Base-by-base conservation (phyloP, 2,797 vertebrate species). In the Sebastes vulpes region DNA sequence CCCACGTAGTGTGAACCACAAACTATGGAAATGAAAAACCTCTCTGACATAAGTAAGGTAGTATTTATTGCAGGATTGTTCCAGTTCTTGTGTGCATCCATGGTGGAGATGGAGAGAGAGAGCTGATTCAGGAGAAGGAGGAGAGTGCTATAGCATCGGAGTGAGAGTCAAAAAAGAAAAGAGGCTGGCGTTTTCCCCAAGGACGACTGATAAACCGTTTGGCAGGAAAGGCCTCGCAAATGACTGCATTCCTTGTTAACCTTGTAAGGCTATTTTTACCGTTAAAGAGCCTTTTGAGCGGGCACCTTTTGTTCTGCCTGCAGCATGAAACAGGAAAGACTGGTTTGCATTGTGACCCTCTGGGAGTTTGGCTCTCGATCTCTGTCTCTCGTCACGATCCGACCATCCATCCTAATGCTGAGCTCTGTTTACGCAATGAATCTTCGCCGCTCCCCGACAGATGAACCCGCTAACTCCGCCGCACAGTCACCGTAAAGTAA, bases 171-270 rank as follows among this genome's bases (percentile, higher is more conserved):
- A 74, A 4, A 74, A 82, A 86, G 38, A 72, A 79, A 87, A 70
- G 64, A 38, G 75, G 71, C 83, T 67, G 79, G 77, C 48, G 23
- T 77, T 88, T 75, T 82, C 86, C 88, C 91, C 25, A 21, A 77
- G 92, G 94, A 91, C 76, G 16, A 58, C 92, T 95, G 95, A 96
- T 94, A 91, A 95, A 93, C 64, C 1, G 20, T 83, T 93, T 86
- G 92, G 77, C 93, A 93, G 93, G 94, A 96, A 96, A 94, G 72
- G 89, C 90, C 65, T 90, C 61, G 84, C 86, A 94, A 92, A 95
- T 85, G 79, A 81, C 91, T 83, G 83, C 91, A 92, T 95, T 95
- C 90, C 90, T 89, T 75, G 83, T 91, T 84, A 85, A 88, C 90
- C 89, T 84, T 88, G 76, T 86, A 78, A 81, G 89, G 89, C 89